A percentile compares a stretch with the other conserved stretches of the same genome.
Evolutionary conservation across 2,888 invertebrate genomes (phyloP).

Genomic region (Eurytoma californica): DNA sequence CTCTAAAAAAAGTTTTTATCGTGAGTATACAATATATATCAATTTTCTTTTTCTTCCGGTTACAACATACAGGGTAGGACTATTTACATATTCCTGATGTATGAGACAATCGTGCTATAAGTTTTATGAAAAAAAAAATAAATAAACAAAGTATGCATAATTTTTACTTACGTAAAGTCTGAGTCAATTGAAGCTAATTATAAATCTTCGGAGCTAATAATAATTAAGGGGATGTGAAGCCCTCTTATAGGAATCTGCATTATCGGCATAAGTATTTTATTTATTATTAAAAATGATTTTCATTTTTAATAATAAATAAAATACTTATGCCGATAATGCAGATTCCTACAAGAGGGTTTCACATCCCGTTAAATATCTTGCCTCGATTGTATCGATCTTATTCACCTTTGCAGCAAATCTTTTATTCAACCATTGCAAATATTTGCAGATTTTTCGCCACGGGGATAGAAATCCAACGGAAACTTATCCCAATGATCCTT

Average conservation of each 20-base stretch:
- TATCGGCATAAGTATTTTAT: too few species aligned
- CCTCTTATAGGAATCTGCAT: too few species aligned
- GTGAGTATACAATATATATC: conserved; percentile 61
- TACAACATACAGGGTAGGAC: not conserved
- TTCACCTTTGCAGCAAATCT: too few species aligned
- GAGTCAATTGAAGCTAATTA: too few species aligned
- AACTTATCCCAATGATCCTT: conserved; percentile 88
- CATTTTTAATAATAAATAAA: too few species aligned
- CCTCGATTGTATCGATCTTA: too few species aligned
- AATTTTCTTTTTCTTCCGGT: conserved; percentile 9
- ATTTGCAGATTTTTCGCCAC: conserved; percentile 85
- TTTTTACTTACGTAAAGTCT: not conserved
- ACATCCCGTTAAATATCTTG: too few species aligned
- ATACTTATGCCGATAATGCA: too few species aligned
- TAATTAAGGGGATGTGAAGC: too few species aligned
- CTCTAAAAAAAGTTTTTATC: conserved; percentile 64
- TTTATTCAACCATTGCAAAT: not conserved
- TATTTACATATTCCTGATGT: not conserved
- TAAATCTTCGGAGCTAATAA: too few species aligned
- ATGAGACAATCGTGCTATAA: not conserved
- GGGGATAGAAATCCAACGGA: conserved; percentile 87
- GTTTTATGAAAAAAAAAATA: not conserved
- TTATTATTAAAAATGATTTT: too few species aligned
- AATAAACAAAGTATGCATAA: not conserved
- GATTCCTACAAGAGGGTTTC: too few species aligned